These are phyloP conservation scores for Watsonalla binaria DNA, from an alignment of 2,888 invertebrate genomes.

Conservation along the genomic window DNA sequence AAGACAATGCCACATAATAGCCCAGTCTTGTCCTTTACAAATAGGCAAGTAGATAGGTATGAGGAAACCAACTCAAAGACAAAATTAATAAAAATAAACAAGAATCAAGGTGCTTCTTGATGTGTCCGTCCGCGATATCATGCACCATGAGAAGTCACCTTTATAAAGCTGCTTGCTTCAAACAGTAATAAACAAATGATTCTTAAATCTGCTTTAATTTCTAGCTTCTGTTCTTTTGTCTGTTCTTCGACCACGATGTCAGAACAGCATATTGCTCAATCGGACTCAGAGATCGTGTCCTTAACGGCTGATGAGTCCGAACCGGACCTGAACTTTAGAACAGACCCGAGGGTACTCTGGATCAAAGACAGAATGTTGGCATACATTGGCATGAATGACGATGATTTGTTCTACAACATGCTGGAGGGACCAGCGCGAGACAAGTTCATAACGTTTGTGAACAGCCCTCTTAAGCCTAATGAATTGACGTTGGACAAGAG, in stretches of 20 bases:
- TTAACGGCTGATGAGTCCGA: conserved; percentile 14
- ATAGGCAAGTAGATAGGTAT: too few species aligned
- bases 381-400: conserved; percentile 76
- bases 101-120: too few species aligned
- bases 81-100: too few species aligned
- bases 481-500: conserved; percentile 72
- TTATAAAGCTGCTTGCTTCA: too few species aligned
- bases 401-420: conserved; percentile 79
- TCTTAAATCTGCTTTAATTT: too few species aligned
- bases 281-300: background rate
- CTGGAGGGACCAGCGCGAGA: conserved; percentile 74
- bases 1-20: too few species aligned
- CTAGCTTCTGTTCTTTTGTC: too few species aligned
- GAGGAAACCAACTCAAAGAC: too few species aligned
- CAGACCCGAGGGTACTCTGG: conserved; percentile 83
- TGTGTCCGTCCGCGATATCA: too few species aligned
- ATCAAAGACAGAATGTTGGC: conserved; percentile 81
- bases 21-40: too few species aligned
- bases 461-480: conserved; percentile 40
- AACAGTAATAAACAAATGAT: too few species aligned
- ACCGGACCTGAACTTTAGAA: conserved; percentile 31
- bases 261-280: background rate
- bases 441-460: conserved; percentile 40
- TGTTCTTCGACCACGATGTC: background rate
- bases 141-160: too few species aligned